Base-by-base conservation (phyloP, 92 coral and sea anemone species). In the Parazoanthus atlanticus region DNA sequence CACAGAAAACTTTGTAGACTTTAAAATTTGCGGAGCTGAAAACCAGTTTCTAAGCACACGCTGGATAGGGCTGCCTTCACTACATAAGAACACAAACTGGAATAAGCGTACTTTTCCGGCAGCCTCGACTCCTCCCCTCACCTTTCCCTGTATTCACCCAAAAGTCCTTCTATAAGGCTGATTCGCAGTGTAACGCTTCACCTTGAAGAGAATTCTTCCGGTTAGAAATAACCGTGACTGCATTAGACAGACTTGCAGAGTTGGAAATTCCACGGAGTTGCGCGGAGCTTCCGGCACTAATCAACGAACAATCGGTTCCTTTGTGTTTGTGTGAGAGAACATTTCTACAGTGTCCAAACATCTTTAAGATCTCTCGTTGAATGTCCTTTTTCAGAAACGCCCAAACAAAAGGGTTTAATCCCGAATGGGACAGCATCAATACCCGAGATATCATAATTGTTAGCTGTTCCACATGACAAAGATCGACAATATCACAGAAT, bases 351-450 rank as follows among this genome's bases (percentile, higher is more conserved):
- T 34, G 33, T 34, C 76, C 76, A 12, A 71, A 34, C 5, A 30
- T 28, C 76, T n/a, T 29, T 28, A 31, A 6, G 19, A 71, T 12
- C 76, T 71, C 76, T 71, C 30, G 76, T 71, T 71, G 76, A 71
- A 71, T 71, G 33, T 71, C 76, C 76, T 71, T 71, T 28, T 71
- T 71, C 76, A 71, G 6, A 15, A 71, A 71, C 34, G 76, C 76
- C 76, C 76, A 71, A 34, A 71, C n/a, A 34, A 71, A 71, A 29
- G 76, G 76, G 8, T 71, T 71, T 4, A 71, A 71, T 12, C 76
- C 76, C 5, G 76, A 71, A 71, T 71, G 76, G 8, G 76, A n/a
- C 13, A 71, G 76, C 76, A 71, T 71, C 76, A 71, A 12, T 10
- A 71, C n/a, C 15, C 76, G 76, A 71, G 76, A 71, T n/a, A 71